A percentile compares a stretch with the other conserved stretches of the same genome.
Evolutionary conservation across 23 tunicate species (phyloP).

Genomic region (Diplosoma virens): DNA sequence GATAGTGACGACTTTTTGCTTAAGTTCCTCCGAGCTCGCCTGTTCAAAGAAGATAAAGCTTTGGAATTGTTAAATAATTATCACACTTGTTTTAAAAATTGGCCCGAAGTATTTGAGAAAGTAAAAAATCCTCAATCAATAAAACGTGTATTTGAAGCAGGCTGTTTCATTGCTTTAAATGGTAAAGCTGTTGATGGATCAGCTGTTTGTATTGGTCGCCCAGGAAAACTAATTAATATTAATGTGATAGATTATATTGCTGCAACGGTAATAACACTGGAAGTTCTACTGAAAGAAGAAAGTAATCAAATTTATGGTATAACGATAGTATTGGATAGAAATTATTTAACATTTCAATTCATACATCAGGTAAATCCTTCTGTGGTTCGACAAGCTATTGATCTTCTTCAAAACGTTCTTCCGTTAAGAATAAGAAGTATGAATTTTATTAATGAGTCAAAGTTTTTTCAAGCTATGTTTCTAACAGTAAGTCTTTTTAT

Average conservation of each 20-base stretch:
- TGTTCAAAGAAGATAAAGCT: conserved; percentile 63
- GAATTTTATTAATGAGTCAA: conserved; percentile 62
- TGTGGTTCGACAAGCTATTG: conserved; percentile 43
- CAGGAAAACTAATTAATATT: conserved; percentile 46
- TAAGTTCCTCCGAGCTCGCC: conserved; percentile 61
- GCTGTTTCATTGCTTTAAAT: conserved; percentile 18
- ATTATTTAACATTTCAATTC: conserved; percentile 26
- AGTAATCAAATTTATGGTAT: conserved; percentile 68
- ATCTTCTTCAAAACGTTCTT: conserved; percentile 67
- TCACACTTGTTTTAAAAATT: conserved; percentile 29
- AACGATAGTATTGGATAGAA: conserved; percentile 61
- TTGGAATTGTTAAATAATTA: conserved; percentile 52
- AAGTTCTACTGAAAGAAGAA: conserved; percentile 60
- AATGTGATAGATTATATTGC: conserved; percentile 47
- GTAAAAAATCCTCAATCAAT: conserved; percentile 53
- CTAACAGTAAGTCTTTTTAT: conserved; percentile 69
- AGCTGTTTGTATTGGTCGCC: conserved; percentile 47
- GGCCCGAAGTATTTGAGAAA: conserved; percentile 71
- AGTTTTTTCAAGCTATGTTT: conserved; percentile 52
- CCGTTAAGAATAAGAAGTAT: conserved; percentile 64
- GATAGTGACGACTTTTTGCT: conserved; percentile 49
- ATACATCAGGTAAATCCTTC: conserved; percentile 72
- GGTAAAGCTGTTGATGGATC: conserved; percentile 75
- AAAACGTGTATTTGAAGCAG: conserved; percentile 31
- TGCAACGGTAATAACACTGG: conserved; percentile 25